These are phyloP conservation scores for Galeruca laticollis DNA, from an alignment of 2,888 invertebrate genomes.

Conservation along the genomic window DNA sequence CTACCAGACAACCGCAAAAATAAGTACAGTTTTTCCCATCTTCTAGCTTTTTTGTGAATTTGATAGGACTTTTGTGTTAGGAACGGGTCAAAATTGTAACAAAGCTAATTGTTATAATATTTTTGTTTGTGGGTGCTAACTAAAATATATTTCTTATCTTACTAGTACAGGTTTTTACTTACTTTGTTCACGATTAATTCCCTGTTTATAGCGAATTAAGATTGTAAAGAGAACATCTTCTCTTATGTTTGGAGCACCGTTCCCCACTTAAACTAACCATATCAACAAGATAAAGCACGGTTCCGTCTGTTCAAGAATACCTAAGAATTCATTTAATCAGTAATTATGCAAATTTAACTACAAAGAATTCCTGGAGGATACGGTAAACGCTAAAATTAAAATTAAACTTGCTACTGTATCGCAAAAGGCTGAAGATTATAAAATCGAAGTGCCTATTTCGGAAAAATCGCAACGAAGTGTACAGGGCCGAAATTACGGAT, in stretches of 20 bases:
- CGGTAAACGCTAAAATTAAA: slow-evolving; percentile 49
- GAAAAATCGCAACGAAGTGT: slow-evolving; percentile 9
- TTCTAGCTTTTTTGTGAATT: no score
- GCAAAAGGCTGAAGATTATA: slow-evolving; percentile 15
- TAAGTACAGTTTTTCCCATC: no score
- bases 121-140: not conserved
- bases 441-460: slow-evolving; percentile 25
- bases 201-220: not conserved
- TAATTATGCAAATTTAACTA: slow-evolving; percentile 57
- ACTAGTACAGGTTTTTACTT: not conserved
- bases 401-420: slow-evolving; percentile 12
- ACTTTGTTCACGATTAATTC: not conserved
- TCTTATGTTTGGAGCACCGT: slow-evolving; percentile 51
- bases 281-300: slow-evolving; percentile 53
- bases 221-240: not conserved
- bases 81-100: no score
- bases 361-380: slow-evolving; percentile 27
- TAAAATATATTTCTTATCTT: not conserved
- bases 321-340: slow-evolving; percentile 54
- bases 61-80: no score
- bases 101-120: no score
- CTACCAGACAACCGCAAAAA: no score
- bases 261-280: slow-evolving; percentile 44
- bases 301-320: slow-evolving; percentile 55
- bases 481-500: not conserved